Evolutionary conservation across 2,888 invertebrate genomes (phyloP).

Genomic region (Meteorus cinctellus): DNA sequence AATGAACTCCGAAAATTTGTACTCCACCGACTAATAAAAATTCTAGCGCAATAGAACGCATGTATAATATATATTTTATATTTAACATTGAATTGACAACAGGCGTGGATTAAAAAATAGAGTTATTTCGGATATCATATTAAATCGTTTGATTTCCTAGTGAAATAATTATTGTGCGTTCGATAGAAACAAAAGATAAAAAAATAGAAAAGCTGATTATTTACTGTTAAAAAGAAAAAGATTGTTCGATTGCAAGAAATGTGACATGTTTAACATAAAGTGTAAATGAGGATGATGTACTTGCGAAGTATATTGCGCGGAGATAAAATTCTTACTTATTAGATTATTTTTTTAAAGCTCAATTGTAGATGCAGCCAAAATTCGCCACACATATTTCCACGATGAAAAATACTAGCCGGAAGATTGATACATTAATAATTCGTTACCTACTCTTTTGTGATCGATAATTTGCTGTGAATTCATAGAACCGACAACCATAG

Average conservation of each 20-base stretch:
- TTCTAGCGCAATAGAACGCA: neutral
- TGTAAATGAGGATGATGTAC: neutral
- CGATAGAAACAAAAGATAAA: neutral
- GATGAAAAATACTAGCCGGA: conserved; percentile 26
- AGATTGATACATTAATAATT: conserved; percentile 5
- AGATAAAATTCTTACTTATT: conserved; percentile 4
- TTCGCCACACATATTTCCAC: neutral
- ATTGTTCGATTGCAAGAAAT: neutral
- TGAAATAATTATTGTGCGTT: neutral
- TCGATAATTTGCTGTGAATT: neutral
- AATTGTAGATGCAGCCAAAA: conserved; percentile 5
- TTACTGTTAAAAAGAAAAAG: neutral
- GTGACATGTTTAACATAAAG: neutral
- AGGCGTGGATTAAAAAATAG: neutral
- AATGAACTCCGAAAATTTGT: neutral
- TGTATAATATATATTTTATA: neutral
- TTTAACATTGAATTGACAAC: neutral
- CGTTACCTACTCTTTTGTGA: neutral
- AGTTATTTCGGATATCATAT: neutral
- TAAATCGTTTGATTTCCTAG: neutral
- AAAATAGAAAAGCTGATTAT: neutral
- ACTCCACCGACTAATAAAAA: neutral
- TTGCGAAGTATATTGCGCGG: neutral
- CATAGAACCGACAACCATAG: conserved; percentile 54
- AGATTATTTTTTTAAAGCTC: conserved; percentile 11